phyloP scores from a whole-genome alignment of 1,140 invertebrate genomes.

The Drosophila parabipectinata region DNA sequence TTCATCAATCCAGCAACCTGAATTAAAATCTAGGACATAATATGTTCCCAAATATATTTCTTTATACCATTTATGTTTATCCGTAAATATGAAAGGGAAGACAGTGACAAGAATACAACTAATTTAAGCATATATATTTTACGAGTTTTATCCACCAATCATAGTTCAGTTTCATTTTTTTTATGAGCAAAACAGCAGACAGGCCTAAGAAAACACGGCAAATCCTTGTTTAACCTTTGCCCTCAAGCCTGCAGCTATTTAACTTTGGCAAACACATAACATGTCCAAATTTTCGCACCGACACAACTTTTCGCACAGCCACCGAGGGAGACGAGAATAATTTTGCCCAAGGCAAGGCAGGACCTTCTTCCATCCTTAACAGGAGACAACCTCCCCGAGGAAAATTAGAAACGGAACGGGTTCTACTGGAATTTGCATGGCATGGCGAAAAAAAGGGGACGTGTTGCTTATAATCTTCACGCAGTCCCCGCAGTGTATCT shows the following conservation, averaged over 20 bases:
- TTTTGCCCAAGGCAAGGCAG: slow-evolving; percentile 23
- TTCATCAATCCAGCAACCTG: too few relatives aligned
- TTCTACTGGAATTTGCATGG: slow-evolving; percentile 69
- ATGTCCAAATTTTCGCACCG: slow-evolving; percentile 80
- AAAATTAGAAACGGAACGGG: slow-evolving; percentile 43
- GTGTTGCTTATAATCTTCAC: slow-evolving; percentile 79
- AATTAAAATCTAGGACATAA: too few relatives aligned
- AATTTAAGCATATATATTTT: background rate
- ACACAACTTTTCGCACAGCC: slow-evolving; percentile 69
- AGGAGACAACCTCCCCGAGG: slow-evolving; percentile 5
- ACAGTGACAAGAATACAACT: too few relatives aligned
- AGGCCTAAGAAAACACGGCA: slow-evolving; percentile 64
- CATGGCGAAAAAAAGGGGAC: slow-evolving; percentile 32
- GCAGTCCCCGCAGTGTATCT: slow-evolving; percentile 37
- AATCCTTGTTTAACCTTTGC: slow-evolving; percentile 81
- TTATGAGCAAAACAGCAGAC: slow-evolving; percentile 7
- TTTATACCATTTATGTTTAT: background rate
- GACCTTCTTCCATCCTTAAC: background rate
- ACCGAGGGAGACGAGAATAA: slow-evolving; percentile 2
- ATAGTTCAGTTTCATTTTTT: slow-evolving; percentile 6
- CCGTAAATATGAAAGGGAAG: too few relatives aligned
- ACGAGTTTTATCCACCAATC: slow-evolving; percentile 15
- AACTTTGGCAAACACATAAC: slow-evolving; percentile 81
- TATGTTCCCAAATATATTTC: too few relatives aligned
- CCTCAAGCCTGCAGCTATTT: slow-evolving; percentile 75